Evolutionary conservation across 1,140 invertebrate genomes (phyloP).

Genomic region (Achatina immaculata): DNA sequence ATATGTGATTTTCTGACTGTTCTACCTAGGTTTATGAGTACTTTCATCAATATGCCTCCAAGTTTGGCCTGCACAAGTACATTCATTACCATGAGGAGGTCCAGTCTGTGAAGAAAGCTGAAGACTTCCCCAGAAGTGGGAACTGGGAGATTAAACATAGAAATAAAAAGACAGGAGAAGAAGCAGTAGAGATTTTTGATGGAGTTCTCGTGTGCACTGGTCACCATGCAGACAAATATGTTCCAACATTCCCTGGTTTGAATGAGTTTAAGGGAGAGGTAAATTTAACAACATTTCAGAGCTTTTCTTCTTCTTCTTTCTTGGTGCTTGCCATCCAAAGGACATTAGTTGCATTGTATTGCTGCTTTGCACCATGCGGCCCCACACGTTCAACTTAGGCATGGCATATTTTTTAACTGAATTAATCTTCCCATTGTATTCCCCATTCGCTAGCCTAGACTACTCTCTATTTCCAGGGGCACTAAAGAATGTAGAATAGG

Average conservation of each 20-base stretch:
- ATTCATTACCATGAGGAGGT: slow-evolving; percentile 61
- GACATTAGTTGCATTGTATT: too few species aligned
- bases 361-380: too few species aligned
- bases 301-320: too few species aligned
- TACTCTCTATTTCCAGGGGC: too few species aligned
- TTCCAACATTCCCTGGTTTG: slow-evolving; percentile 66
- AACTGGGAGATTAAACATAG: slow-evolving; percentile 47
- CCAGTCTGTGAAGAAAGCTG: slow-evolving; percentile 25
- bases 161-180: slow-evolving; percentile 36
- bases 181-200: slow-evolving; percentile 53
- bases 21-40: slow-evolving; percentile 65
- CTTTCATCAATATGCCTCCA: slow-evolving; percentile 69
- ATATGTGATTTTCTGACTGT: too few species aligned
- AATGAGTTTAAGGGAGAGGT: slow-evolving; percentile 70
- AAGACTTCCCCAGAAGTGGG: slow-evolving; percentile 45
- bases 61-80: slow-evolving; percentile 66
- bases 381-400: too few species aligned
- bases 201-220: slow-evolving; percentile 67
- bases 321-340: too few species aligned
- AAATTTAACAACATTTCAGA: too few species aligned
- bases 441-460: too few species aligned
- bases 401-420: too few species aligned
- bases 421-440: too few species aligned
- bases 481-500: too few species aligned
- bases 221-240: slow-evolving; percentile 69